Evolutionary conservation across 2,113 vertebrate genomes (phyloP), one percentile per base, ranked within the genome.

Genomic region (Copsychus sechellarum): DNA sequence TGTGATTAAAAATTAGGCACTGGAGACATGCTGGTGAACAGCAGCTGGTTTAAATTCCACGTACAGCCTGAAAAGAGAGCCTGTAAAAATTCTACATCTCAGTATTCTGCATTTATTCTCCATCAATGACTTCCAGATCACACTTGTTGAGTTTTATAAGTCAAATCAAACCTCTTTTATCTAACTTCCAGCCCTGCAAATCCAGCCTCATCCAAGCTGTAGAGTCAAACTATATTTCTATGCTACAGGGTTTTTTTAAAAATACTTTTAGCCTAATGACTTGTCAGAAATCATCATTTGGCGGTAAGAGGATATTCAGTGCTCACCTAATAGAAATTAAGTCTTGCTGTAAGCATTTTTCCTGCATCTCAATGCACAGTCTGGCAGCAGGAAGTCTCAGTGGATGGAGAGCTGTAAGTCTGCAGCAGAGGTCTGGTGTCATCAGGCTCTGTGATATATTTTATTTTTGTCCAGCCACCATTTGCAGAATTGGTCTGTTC

Each of bases 41-140:
- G 78, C 93, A 87, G 92, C 95, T 96, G 93, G 70, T 96, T 92
- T 57, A 65, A 86, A 93, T 93, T 90, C 95, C 84, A 6, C 93
- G 48, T 77, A 88, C 12, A 9, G 81, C 87, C 81, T 86, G 95
- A 84, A 92, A 94, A 95, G 81, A 21, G 76, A 86, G 79, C 88
- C 70, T 67, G 76, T 97, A 81, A 93, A 96, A 92, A 76, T 79
- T 65, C 83, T 96, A 9, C 82, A 26, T 88, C 80, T 80, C 60
- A 70, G 72, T 28, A 69, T 71, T 93, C 73, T 89, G 72, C 83
- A 91, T 92, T 93, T 92, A 96, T 96, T 92, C 81, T 76, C 85
- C 77, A 87, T 66, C 92, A 86, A 92, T 91, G 80, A 94, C 73
- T 96, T 97, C 93, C 96, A 97, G 95, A 97, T 95, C 90, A 43